These are phyloP conservation scores for Antrozous pallidus DNA, from an alignment of 2,797 vertebrate species.

Conservation along the genomic window DNA sequence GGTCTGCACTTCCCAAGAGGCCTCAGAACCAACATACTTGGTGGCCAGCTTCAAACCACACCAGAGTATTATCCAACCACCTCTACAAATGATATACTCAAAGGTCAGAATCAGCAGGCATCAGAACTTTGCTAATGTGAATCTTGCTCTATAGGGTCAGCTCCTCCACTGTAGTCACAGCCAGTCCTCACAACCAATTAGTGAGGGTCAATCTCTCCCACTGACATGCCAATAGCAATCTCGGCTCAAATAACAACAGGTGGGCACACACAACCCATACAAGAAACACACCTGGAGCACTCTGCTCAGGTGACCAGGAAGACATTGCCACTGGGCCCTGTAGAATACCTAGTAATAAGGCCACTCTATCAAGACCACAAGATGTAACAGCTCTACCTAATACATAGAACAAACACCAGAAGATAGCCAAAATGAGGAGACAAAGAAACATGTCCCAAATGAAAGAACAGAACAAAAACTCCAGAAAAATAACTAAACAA, in stretches of 20 bases:
- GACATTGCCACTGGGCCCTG: not conserved
- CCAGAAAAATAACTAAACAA: not conserved
- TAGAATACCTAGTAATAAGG: not conserved
- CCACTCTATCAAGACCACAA: not conserved
- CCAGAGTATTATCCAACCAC: not conserved
- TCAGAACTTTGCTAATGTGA: not conserved
- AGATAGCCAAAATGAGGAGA: not conserved
- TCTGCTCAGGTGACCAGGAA: not conserved
- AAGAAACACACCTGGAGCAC: not conserved
- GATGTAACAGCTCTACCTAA: not conserved
- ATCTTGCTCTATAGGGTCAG: not conserved
- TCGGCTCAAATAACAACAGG: not conserved
- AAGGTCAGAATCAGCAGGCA: not conserved
- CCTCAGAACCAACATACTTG: not conserved
- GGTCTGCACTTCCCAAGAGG: not conserved
- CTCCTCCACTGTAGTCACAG: not conserved
- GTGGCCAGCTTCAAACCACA: not conserved
- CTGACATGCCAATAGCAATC: not conserved
- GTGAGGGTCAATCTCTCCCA: not conserved
- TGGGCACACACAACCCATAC: not conserved
- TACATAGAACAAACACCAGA: not conserved
- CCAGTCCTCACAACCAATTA: not conserved
- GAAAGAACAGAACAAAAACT: not conserved
- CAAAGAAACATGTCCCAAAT: not conserved
- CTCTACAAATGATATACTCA: not conserved